Percentiles rank a stretch among this genome's conserved stretches.
Evolutionary conservation across 2,888 invertebrate genomes (phyloP).

Genomic region (Volucella zonaria): DNA sequence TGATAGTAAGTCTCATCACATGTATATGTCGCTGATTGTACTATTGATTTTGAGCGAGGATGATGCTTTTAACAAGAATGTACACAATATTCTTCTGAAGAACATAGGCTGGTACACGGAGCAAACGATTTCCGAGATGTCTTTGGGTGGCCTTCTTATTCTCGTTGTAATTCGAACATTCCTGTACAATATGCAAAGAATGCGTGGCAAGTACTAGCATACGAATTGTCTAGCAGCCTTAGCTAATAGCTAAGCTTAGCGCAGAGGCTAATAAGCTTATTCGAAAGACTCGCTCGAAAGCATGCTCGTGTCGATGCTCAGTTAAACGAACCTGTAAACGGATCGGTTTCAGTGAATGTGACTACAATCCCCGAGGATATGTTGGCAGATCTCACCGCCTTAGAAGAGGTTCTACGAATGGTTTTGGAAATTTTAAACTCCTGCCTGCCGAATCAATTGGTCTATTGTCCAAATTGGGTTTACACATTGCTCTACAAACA

Average conservation of each 20-base stretch:
- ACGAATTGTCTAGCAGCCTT: constrained; percentile 99
- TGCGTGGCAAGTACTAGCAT: constrained; percentile 98
- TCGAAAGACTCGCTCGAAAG: constrained; percentile 95
- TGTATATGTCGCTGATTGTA: constrained; percentile 99
- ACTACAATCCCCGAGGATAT: constrained; percentile 81
- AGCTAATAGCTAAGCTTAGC: no score
- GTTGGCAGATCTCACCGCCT: constrained; percentile 93
- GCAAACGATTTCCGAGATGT: constrained; percentile 93
- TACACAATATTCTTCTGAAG: constrained; percentile 95
- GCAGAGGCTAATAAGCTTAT: constrained; percentile 94
- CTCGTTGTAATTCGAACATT: constrained; percentile 97
- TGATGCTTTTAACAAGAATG: constrained; percentile 95
- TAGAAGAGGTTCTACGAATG: constrained; percentile 98
- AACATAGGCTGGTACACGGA: constrained; percentile 97
- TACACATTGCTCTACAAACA: constrained; percentile 97
- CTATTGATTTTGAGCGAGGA: constrained; percentile 98
- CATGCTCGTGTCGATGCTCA: constrained; percentile 87
- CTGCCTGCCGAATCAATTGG: constrained; percentile 92
- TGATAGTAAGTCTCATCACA: constrained; percentile 96
- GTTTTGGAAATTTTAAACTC: constrained; percentile 98
- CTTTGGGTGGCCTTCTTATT: constrained; percentile 95
- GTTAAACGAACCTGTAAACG: constrained; percentile 83
- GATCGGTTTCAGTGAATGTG: constrained; percentile 80
- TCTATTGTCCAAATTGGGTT: constrained; percentile 95
- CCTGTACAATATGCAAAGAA: constrained; percentile 98